phyloP scores from a whole-genome alignment of 2,797 vertebrate species.

The Eurystomus glaucurus region DNA sequence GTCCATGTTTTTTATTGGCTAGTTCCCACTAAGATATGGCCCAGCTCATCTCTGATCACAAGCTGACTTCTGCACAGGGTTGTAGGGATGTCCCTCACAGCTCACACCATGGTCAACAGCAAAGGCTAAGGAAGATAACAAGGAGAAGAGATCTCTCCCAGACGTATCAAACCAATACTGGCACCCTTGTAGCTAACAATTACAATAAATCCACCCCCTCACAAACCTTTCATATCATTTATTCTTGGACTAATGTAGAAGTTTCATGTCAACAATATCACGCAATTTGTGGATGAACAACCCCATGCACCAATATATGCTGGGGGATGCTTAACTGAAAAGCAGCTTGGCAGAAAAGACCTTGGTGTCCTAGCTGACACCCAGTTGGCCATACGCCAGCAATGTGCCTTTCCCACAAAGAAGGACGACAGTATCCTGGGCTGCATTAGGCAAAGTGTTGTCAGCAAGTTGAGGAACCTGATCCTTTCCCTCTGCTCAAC shows the following conservation, averaged over 20 bases:
- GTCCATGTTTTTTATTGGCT: not conserved
- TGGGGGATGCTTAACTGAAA: not conserved
- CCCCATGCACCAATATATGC: accelerated
- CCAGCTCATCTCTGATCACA: not conserved
- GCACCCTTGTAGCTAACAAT: not conserved
- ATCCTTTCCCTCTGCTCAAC: not conserved
- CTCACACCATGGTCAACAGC: not conserved
- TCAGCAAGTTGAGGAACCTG: not conserved
- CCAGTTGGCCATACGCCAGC: accelerated
- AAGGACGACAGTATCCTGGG: accelerated
- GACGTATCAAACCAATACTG: not conserved
- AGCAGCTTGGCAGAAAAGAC: not conserved
- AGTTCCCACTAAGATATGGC: not conserved
- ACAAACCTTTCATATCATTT: not conserved
- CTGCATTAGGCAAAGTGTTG: not conserved
- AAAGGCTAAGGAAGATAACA: not conserved
- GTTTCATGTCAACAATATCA: not conserved
- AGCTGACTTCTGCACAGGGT: not conserved
- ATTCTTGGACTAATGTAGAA: not conserved
- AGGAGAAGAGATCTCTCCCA: not conserved
- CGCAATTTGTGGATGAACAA: not conserved
- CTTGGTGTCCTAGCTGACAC: not conserved
- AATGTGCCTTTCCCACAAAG: not conserved
- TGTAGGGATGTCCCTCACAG: not conserved
- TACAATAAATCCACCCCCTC: not conserved